Conservation (phyloP, 2,888 invertebrate genomes). For the Ophion ventricosus region DNA sequence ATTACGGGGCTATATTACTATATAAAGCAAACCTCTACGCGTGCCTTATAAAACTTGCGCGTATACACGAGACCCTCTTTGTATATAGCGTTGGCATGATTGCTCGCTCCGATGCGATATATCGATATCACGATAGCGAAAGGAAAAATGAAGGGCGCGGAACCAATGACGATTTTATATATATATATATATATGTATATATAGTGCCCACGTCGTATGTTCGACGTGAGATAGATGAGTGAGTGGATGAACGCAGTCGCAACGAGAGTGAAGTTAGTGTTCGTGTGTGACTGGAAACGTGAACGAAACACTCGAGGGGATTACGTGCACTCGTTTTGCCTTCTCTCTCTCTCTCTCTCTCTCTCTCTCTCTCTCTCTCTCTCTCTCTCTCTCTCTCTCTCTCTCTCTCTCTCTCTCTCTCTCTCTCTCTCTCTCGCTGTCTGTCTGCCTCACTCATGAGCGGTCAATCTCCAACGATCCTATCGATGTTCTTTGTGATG, state of each 20-base stretch:
- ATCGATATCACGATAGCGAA: slow-evolving; percentile 59
- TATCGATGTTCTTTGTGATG: slow-evolving; percentile 80
- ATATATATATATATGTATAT: neutral
- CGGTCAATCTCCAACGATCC: slow-evolving; percentile 74
- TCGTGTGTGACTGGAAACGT: slow-evolving; percentile 60
- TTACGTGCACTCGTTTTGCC: slow-evolving; percentile 14
- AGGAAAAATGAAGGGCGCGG: slow-evolving; percentile 30
- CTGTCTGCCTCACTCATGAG: slow-evolving; percentile 50
- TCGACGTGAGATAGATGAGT: slow-evolving; percentile 24
- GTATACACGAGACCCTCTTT: neutral
- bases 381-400: slow-evolving; percentile 59
- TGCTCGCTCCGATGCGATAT: slow-evolving; percentile 48
- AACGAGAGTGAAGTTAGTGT: slow-evolving; percentile 64
- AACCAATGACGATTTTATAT: neutral
- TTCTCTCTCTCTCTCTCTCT: slow-evolving; percentile 57
- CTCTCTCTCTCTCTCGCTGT: neutral
- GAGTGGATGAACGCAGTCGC: slow-evolving; percentile 67
- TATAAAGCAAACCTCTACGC: slow-evolving; percentile 14
- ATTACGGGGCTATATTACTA: neutral
- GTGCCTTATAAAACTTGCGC: slow-evolving; percentile 24
- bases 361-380: neutral
- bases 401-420: neutral
- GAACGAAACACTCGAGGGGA: slow-evolving; percentile 77
- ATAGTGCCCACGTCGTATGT: neutral
- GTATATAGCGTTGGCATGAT: slow-evolving; percentile 23